Conservation (phyloP, 2,797 vertebrate species). For the Tragelaphus eurycerus region DNA sequence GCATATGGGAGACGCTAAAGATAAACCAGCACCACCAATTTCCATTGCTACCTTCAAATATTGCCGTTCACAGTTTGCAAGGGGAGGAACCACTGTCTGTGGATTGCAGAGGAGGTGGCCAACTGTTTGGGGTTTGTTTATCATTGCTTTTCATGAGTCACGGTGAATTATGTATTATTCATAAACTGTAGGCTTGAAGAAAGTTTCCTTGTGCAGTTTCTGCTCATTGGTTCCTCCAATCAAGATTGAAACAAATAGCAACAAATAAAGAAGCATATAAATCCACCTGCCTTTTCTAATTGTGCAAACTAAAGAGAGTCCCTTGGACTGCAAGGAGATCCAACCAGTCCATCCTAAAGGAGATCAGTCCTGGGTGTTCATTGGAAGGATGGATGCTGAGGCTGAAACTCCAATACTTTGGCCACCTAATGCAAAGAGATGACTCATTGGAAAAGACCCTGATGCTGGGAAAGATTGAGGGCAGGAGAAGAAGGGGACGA, state of each 20-base stretch:
- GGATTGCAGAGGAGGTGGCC: constrained; percentile 21
- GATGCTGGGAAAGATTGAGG: no score
- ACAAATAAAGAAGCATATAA: background rate
- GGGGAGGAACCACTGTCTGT: constrained; percentile 23
- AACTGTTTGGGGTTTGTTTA: constrained; percentile 66
- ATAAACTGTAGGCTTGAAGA: constrained; percentile 27
- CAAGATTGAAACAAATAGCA: background rate
- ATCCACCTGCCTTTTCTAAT: background rate
- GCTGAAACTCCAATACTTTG: no score
- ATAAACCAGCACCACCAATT: constrained; percentile 40
- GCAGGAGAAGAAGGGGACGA: no score
- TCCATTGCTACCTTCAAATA: constrained; percentile 62
- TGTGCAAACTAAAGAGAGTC: background rate
- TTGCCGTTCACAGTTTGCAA: constrained; percentile 40
- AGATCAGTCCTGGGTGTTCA: no score
- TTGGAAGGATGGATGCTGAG: no score
- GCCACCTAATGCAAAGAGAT: no score
- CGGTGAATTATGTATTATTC: constrained; percentile 52
- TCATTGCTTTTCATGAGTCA: constrained; percentile 56
- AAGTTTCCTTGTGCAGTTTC: background rate
- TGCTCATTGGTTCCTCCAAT: background rate
- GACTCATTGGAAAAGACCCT: no score
- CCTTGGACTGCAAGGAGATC: no score
- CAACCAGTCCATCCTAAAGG: no score
- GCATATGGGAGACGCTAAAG: constrained; percentile 57